A percentile compares a stretch with the other conserved stretches of the same genome.
These are phyloP conservation scores for Hyperoplus lanceolatus DNA, from an alignment of 2,797 vertebrate species.

Conservation along the genomic window DNA sequence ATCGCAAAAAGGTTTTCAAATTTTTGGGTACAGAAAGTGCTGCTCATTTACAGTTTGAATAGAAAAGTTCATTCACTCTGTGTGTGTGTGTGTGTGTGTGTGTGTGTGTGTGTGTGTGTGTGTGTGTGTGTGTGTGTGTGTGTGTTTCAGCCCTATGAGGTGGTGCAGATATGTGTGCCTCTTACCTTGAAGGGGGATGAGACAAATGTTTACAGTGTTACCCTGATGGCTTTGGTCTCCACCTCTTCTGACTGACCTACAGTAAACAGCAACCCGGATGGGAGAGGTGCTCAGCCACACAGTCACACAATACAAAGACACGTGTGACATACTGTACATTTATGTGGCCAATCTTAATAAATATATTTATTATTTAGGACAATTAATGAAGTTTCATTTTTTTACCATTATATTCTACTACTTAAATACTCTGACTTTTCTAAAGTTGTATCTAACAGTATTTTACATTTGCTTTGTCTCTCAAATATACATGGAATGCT, in stretches of 20 bases:
- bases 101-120: neutral
- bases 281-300: slow-evolving; percentile 12
- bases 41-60: neutral
- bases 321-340: neutral
- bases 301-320: slow-evolving; percentile 14
- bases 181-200: slow-evolving; percentile 88
- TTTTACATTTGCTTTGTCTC: too few relatives aligned
- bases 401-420: too few relatives aligned
- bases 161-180: slow-evolving; percentile 81
- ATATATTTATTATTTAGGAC: too few relatives aligned
- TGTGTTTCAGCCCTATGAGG: slow-evolving; percentile 84
- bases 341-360: neutral
- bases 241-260: slow-evolving; percentile 45
- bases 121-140: slow-evolving; percentile 10
- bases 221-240: slow-evolving; percentile 84
- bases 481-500: neutral
- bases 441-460: too few relatives aligned
- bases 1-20: neutral
- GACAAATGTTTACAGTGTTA: slow-evolving; percentile 86
- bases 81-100: neutral
- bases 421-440: too few relatives aligned
- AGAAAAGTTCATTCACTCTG: neutral
- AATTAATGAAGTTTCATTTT: too few relatives aligned
- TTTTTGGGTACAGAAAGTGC: neutral
- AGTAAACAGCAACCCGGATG: slow-evolving; percentile 17